Evolutionary conservation across 2,888 invertebrate genomes (phyloP), one percentile per base, ranked within the genome.

Genomic region (Nycteola revayana): DNA sequence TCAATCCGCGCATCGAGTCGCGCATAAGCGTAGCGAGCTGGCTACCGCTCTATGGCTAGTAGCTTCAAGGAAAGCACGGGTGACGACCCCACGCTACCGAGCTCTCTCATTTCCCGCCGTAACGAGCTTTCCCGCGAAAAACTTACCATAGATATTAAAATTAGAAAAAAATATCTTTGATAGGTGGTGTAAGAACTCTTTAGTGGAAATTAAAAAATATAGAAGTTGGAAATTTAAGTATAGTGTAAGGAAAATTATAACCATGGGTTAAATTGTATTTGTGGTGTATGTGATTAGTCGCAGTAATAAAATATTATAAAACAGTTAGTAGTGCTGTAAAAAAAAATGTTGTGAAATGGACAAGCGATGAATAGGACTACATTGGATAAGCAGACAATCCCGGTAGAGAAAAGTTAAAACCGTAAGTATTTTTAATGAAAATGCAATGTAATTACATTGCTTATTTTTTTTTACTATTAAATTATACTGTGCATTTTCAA

Each of bases 121-220:
- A n/a, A n/a, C 49, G 58, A 59, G 64, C 35, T 62, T 82, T 78
- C 72, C 76, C 84, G 84, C 82, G 80, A 69, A 81, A 79, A 75
- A 73, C 67, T 77, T 81, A 62, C 60, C 46, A 59, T 32, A 59
- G 17, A 10, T 8, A 22, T 11, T 27, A 24, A 27, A 26, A 30
- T 17, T 24, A 9, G 1, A 9, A n/a, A n/a, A 24, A 24, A 24
- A 24, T 24, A 10, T 9, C 24, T 2, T 24, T 5, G 7, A 21
- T 7, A 21, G 7, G 21, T 21, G 21, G 21, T 5, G 3, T 21
- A 21, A n/a, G 7, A 21, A 21, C 21, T 21, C 7, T 21, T 21
- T 21, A n/a, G 21, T 21, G n/a, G 7, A 21, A 21, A n/a, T 5
- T 18, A 21, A n/a, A n/a, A n/a, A n/a, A n/a, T 21, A n/a, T 21